Base-by-base conservation (phyloP, 2,888 invertebrate genomes). In the Orgyia antiqua region DNA sequence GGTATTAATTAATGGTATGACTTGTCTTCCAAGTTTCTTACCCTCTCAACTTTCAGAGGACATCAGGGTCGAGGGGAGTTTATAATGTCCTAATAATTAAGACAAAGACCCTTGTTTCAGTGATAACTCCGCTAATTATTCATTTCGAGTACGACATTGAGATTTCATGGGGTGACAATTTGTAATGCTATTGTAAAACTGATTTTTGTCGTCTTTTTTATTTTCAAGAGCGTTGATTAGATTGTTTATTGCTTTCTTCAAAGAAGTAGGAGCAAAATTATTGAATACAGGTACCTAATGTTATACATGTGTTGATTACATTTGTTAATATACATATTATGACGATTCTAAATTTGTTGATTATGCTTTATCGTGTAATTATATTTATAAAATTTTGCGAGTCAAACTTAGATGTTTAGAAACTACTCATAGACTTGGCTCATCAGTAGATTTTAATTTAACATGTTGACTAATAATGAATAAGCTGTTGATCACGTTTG, bases 61-160 rank as follows among this genome's bases (percentile, higher is more conserved):
- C 75, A 67, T 60, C 58, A 62, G 57, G 73, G 74, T 73, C 71
- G 71, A 56, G 69, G 70, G 72, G 73, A 67, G 62, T 75, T 73
- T 72, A 70, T 78, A 82, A 84, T 77, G 82, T 75, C 66, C 73
- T 58, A 65, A 80, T 80, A 80, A 84, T 83, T 82, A 83, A 84
- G 78, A 78, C 73, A 70, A 72, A 80, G 70, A 60, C 75, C 64
- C 71, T 76, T 75, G 72, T 76, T 77, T 70, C 47, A 51, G 41
- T 59, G 68, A 70, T 71, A 75, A 73, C 63, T 61, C 57, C 38
- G 47, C 74, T 80, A 82, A 80, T 82, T 78, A 77, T 80, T 78
- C 75, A 75, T 79, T 72, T 71, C 58, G 48, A 59, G 52, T 63
- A 57, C 62, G 62, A 73, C 75, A 71, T 58, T 51, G 63, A 58